Base-by-base conservation (phyloP, 2,113 vertebrate genomes). In the Corvus moneduloides region DNA sequence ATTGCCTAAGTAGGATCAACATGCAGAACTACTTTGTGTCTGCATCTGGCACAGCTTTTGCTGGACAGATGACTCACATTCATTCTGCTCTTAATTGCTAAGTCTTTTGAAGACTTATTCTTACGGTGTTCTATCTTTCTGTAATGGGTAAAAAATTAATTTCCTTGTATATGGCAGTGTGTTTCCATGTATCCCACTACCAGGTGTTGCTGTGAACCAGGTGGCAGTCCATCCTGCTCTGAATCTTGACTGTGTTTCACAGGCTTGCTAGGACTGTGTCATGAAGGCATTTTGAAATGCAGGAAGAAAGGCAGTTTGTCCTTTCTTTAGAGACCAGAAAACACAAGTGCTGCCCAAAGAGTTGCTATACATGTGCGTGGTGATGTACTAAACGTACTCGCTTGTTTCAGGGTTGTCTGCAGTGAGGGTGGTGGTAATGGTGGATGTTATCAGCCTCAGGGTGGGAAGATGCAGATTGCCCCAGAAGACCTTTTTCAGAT, bases 41-140 rank as follows among this genome's bases (percentile, higher is more conserved):
- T 85, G 62, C 84, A 90, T 91, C 87, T 96, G 93, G 87, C 78
- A 80, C 72, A 74, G 79, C 37, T 89, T 92, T 88, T 84, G 43
- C 94, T 88, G 96, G 94, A 85, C 91, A 96, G 78, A 91, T 90
- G 79, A 96, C 49, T 94, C 93, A 90, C 54, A 83, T 84, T 93
- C 75, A 87, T 78, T 83, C 82, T 90, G 39, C 28, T 85, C 68
- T 86, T 83, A 84, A 84, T 49, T 90, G 63, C 52, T 51, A 43
- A 83, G 33, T 68, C 68, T 86, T 85, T 81, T 67, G 43, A 93
- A 95, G 55, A 62, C 21, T 59, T 79, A 81, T 74, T 92, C 75
- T 94, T 96, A 69, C 0, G 28, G 56, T 75, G 30, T 28, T 90
- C 35, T 62, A 73, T 80, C 62, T 87, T 76, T 93, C 30, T 26